phyloP scores from a whole-genome alignment of 2,888 invertebrate genomes.

The Gibbula magus region DNA sequence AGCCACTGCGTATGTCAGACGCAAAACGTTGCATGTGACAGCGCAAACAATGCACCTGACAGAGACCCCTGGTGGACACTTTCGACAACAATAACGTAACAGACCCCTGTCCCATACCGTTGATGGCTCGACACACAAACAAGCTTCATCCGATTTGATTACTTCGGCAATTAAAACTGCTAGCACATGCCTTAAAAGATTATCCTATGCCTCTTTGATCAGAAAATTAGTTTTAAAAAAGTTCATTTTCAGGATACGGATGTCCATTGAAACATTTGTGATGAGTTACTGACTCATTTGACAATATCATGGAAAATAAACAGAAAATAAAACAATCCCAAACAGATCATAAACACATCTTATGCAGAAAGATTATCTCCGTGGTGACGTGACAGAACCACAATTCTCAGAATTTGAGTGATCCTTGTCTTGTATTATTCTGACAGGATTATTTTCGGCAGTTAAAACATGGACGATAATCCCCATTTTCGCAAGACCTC shows the following conservation, averaged over 20 bases:
- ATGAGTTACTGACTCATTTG: not conserved
- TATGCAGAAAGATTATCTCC: too few relatives aligned
- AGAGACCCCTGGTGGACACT: not conserved
- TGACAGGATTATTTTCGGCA: not conserved
- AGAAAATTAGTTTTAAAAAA: constrained; percentile 20
- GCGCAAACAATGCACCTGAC: constrained; percentile 2
- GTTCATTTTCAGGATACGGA: not conserved
- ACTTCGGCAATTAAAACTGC: constrained; percentile 17
- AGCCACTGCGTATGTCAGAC: not conserved
- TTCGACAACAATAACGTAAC: not conserved
- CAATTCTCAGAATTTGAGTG: not conserved
- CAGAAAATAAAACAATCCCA: not conserved
- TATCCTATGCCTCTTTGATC: constrained; percentile 16
- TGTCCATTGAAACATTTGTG: not conserved
- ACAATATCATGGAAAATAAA: not conserved
- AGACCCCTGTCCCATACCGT: not conserved
- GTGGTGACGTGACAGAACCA: too few relatives aligned
- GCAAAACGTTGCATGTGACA: constrained; percentile 5
- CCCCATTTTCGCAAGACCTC: not conserved
- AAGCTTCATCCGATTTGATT: not conserved
- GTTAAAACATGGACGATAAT: not conserved
- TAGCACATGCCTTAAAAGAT: constrained; percentile 5
- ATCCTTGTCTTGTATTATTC: not conserved
- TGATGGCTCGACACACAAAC: not conserved
- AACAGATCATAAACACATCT: too few relatives aligned